Conservation (phyloP, 1,140 invertebrate species). For the fruit fly (Drosophila melanogaster) region Release_6_plus_ISO1_MT NT_033779.5:15393001-15393500, state of each 20-base stretch:
- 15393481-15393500: constrained; percentile 45
- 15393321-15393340: too few species aligned
- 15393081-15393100: constrained; percentile 58
- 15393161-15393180: constrained; percentile 22
- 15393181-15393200: constrained; percentile 24
- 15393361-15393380: too few species aligned
- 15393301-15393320: too few species aligned
- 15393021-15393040: constrained; percentile 36
- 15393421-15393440: constrained; percentile 20
- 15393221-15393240: constrained; percentile 21
- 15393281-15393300: neutral
- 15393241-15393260: neutral
- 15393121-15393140: constrained; percentile 34
- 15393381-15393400: neutral
- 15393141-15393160: constrained; percentile 27
- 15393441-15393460: constrained; percentile 11
- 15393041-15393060: neutral
- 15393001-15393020: constrained; percentile 84
- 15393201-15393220: neutral
- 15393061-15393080: constrained; percentile 19
- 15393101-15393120: constrained; percentile 50
- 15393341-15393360: too few species aligned
- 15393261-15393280: neutral
- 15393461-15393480: constrained; percentile 45
- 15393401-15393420: neutral